Conservation (phyloP, 2,113 vertebrate genomes). For the Ginglymostoma cirratum region DNA sequence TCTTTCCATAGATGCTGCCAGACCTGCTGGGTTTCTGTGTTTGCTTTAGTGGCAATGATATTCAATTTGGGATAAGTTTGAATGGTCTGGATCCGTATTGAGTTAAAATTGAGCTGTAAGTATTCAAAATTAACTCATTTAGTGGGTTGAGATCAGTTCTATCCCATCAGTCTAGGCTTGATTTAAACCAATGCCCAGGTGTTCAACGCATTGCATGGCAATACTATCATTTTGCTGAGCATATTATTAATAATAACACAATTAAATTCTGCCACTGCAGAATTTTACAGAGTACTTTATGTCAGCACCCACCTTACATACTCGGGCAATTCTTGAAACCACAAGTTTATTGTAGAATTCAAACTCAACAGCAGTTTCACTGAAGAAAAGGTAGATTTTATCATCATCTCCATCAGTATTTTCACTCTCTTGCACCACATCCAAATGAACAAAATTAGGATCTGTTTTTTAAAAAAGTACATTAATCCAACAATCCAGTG, state of each 20-base stretch:
- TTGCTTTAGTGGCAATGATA: background rate
- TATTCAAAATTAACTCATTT: background rate
- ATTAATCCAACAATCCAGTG: background rate
- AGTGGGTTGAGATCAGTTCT: background rate
- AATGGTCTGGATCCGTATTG: background rate
- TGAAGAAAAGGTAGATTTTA: conserved; percentile 73
- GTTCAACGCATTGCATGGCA: background rate
- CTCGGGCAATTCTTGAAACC: conserved; percentile 65
- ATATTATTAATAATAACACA: background rate
- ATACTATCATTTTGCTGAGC: background rate
- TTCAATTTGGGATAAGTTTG: background rate
- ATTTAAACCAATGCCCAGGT: background rate
- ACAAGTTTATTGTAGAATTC: conserved; percentile 64
- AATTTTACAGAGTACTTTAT: background rate
- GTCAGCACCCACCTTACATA: conserved; percentile 62
- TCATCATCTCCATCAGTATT: conserved; percentile 59
- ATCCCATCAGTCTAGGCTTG: background rate
- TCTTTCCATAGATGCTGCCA: no score
- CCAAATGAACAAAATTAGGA: conserved; percentile 67
- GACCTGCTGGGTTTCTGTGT: no score
- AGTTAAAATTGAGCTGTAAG: background rate
- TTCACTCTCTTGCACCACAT: conserved; percentile 58
- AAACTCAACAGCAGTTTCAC: conserved; percentile 67
- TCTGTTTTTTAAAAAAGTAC: conserved; percentile 51
- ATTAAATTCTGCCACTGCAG: background rate